A percentile compares a stretch with the other conserved stretches of the same genome.
These are phyloP conservation scores for Incurvaria masculella DNA, from an alignment of 2,888 invertebrate genomes.

Conservation along the genomic window DNA sequence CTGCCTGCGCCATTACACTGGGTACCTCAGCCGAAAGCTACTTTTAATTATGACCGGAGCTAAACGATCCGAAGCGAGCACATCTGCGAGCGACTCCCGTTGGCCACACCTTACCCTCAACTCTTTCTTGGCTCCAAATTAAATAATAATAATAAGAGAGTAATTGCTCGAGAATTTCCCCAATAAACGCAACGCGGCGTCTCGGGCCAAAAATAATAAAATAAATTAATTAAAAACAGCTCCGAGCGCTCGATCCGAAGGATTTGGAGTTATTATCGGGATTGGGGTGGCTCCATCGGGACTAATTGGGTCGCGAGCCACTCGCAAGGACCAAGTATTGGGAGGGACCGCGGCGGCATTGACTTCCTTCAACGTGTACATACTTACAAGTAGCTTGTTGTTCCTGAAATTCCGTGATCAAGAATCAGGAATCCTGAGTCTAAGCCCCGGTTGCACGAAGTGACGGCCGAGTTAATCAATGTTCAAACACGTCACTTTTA, in stretches of 20 bases:
- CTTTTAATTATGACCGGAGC: conserved; percentile 24
- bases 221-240: conserved; percentile 55
- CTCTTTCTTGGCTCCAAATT: not conserved
- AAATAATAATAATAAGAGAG: conserved; percentile 37
- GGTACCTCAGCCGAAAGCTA: conserved; percentile 23
- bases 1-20: not conserved
- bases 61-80: conserved; percentile 2
- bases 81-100: not conserved
- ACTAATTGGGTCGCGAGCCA: not conserved
- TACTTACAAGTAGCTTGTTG: no score
- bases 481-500: no score
- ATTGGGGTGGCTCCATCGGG: conserved; percentile 3
- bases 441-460: no score
- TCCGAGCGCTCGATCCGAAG: conserved; percentile 3
- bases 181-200: conserved; percentile 51
- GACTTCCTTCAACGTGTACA: no score
- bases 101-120: not conserved
- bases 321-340: not conserved
- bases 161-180: conserved; percentile 52
- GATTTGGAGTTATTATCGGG: conserved; percentile 1
- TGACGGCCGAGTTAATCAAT: no score
- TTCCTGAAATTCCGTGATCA: no score
- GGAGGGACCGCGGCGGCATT: not conserved
- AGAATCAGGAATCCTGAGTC: no score
- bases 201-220: conserved; percentile 46